A percentile compares a stretch with the other conserved stretches of the same genome.
These are phyloP conservation scores for Epizoanthus rinbou DNA, from an alignment of 92 coral and sea anemone genomes.

Conservation along the genomic window DNA sequence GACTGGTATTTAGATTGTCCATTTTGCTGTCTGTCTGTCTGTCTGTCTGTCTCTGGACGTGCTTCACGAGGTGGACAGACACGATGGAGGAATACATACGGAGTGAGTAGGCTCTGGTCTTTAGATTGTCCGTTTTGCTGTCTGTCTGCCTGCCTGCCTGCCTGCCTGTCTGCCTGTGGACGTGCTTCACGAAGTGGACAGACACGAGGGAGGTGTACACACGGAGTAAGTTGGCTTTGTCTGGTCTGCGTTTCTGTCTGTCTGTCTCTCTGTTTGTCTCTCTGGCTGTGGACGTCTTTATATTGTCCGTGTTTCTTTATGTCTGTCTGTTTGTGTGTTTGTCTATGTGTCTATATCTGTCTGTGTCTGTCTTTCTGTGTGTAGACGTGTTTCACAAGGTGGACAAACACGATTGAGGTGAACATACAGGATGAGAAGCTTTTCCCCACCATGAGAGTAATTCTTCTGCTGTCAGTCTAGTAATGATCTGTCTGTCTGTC, in stretches of 20 bases:
- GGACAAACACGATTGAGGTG: constrained; percentile 75
- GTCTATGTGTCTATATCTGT: no score
- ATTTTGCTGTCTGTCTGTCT: background rate
- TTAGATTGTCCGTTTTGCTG: background rate
- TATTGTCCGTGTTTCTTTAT: background rate
- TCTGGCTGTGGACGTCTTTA: background rate
- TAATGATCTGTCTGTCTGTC: no score
- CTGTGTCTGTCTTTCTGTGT: background rate
- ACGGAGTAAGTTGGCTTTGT: constrained; percentile 74
- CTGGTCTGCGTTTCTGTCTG: background rate
- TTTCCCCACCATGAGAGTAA: no score
- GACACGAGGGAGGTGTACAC: constrained; percentile 77
- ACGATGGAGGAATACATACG: constrained; percentile 73
- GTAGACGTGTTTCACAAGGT: constrained; percentile 93
- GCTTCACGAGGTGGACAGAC: constrained; percentile 84
- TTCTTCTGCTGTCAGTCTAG: no score
- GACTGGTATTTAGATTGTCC: background rate
- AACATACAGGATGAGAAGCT: constrained; percentile 79
- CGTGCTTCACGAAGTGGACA: constrained; percentile 87
- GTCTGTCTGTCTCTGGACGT: constrained; percentile 61
- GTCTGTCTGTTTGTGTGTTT: no score
- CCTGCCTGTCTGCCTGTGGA: no score
- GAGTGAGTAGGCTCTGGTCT: constrained; percentile 70
- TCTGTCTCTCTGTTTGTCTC: background rate
- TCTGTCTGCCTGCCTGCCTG: background rate